Evolutionary conservation across 1,140 invertebrate species (phyloP).

Genomic region (Cydia strobilella): DNA sequence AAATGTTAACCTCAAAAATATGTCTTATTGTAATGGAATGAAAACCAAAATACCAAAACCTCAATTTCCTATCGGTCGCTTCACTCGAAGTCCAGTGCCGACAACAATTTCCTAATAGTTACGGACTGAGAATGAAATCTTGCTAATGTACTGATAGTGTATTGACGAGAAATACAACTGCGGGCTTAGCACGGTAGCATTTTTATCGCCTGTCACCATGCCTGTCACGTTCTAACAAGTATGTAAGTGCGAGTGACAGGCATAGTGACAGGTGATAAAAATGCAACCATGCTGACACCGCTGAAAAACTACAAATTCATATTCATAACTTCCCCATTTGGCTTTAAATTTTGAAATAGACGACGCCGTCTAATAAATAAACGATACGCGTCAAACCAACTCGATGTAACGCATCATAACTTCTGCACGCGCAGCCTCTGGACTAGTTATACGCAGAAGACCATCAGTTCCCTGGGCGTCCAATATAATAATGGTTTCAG

Average conservation of each 20-base stretch:
- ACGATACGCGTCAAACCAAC: neutral
- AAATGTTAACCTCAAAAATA: neutral
- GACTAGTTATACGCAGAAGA: too few species aligned
- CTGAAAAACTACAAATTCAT: neutral
- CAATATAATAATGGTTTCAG: too few species aligned
- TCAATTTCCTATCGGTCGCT: neutral
- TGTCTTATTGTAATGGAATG: neutral
- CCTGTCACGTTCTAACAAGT: too few species aligned
- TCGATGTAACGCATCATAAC: neutral
- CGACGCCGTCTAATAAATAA: neutral
- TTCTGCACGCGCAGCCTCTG: too few species aligned
- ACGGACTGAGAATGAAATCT: neutral
- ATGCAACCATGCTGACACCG: too few species aligned
- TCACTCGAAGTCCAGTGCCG: neutral
- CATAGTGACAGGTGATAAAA: too few species aligned
- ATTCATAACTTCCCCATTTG: neutral
- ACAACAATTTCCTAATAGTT: neutral
- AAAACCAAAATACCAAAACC: neutral
- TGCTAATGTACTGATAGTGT: conserved; percentile 3
- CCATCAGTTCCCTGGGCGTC: too few species aligned
- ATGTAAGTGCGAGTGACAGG: too few species aligned
- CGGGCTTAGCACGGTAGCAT: too few species aligned
- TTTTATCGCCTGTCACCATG: too few species aligned
- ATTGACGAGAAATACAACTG: neutral
- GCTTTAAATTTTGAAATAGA: neutral